These are phyloP conservation scores for Gerosis bhagava DNA, from an alignment of 2,888 invertebrate species.

Conservation along the genomic window DNA sequence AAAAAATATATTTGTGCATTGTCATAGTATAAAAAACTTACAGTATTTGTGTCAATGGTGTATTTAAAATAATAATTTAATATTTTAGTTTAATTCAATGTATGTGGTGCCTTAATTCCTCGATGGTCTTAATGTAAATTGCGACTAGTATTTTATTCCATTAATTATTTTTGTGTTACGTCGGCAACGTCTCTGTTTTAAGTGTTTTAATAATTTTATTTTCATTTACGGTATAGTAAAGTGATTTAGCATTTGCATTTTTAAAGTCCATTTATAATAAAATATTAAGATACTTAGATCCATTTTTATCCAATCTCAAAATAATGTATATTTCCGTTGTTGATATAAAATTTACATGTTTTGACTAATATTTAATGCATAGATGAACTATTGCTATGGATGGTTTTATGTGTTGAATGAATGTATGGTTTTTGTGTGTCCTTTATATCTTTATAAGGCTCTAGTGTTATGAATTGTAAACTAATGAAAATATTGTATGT, in stretches of 20 bases:
- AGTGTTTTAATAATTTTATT: conserved; percentile 32
- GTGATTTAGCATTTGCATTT: conserved; percentile 45
- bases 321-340: conserved; percentile 55
- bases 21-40: conserved; percentile 51
- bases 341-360: conserved; percentile 46
- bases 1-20: conserved; percentile 52
- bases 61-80: conserved; percentile 59
- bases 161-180: conserved; percentile 25
- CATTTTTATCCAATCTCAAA: conserved; percentile 46
- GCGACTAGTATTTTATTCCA: conserved; percentile 27
- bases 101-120: conserved; percentile 76
- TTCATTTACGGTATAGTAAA: conserved; percentile 27
- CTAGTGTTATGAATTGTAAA: conserved; percentile 75
- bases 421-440: conserved; percentile 65
- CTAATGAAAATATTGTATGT: conserved; percentile 81
- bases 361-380: conserved; percentile 38
- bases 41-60: conserved; percentile 69
- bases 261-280: conserved; percentile 35
- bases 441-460: conserved; percentile 76
- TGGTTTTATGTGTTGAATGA: conserved; percentile 51
- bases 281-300: conserved; percentile 11
- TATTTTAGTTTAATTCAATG: conserved; percentile 57
- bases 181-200: conserved; percentile 21
- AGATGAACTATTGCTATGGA: conserved; percentile 41
- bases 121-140: conserved; percentile 42